Base-by-base conservation (phyloP, 2,113 vertebrate species). In the Otolemur garnettii region DNA sequence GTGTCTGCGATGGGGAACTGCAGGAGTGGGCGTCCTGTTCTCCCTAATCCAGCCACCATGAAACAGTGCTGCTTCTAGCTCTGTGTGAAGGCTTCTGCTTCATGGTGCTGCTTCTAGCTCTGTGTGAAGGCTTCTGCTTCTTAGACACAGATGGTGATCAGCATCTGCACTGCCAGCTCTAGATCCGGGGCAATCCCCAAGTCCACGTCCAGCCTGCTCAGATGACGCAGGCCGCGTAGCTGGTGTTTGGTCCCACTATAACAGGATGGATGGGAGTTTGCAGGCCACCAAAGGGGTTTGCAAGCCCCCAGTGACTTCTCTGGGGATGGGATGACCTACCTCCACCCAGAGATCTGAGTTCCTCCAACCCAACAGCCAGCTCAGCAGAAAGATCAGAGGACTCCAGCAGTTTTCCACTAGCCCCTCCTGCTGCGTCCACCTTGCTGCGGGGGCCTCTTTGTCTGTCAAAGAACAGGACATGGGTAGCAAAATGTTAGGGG, bases 51-150 rank as follows among this genome's bases (percentile, higher is more conserved):
- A 83, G 38, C 9, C 0, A 45, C 17, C 18, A n/a, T 26, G 72
- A 92, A 89, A 60, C 81, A 19, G n/a, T n/a, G 3, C 88, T 94
- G 91, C 64, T 33, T 24, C 75, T 3, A 60, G 42, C 42, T 81
- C 69, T 62, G 17, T 85, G 30, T n/a, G 38, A 21, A 45, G 74
- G 28, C 22, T 72, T 90, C 95, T 96, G 28, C 90, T 87, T 38
- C 57, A n/a, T n/a, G 22, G n/a, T n/a, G 3, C 88, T 94, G 91
- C 64, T 33, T 24, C 75, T 3, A 60, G 42, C 42, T 81, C 69
- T 62, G 17, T 85, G 30, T n/a, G 38, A 21, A 45, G 74, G 28
- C 22, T 72, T 90, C 95, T 96, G 28, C 90, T 87, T 38, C 57
- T 38, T 55, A 74, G 83, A 91, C 82, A 87, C 30, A 24, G 85